Base-by-base conservation (phyloP, 2,888 invertebrate species). In the Therioaphis trifolii region DNA sequence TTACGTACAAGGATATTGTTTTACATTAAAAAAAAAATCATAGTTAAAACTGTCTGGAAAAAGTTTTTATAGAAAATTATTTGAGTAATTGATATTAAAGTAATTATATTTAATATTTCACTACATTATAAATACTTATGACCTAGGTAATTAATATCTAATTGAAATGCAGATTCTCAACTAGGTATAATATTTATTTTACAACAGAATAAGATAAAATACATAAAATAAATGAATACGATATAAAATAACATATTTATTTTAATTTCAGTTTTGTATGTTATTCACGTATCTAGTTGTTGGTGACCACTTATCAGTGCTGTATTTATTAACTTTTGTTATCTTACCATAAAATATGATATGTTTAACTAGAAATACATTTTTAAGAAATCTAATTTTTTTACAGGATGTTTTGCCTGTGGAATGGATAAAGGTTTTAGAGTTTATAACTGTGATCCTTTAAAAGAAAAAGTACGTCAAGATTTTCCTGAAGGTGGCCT, bases 371-470 rank as follows among this genome's bases (percentile, higher is more conserved):
- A 29, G 9, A 46, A 15, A 29, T 63, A 4, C 0, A 52, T 35
- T 61, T n/a, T 11, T 72, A 29, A 35, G 18, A 21, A 29, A 29
- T 9, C 21, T 18, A 2, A 24, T 49, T 69, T 35, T 52, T 46
- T 85, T 71, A 66, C 9, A 98, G 98, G 98, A 89, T 98, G 98
- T 90, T 98, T 99, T 90, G 97, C 97, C 75, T 98, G 98, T 91
- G 98, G 97, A 82, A 97, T 97, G 89, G 96, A 97, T 88, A 95
- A 94, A 89, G 99, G 99, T 49, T 99, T 97, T 90, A 92, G 98
- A 87, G 96, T 99, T 35, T 99, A 96, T 89, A 98, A 97, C 88
- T 96, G 97, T 88, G 98, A 99, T 89, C 99, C 99, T 11, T 90
- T 99, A 86, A 98, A 97, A 89, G 97, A 98, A 89, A 98, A 97